phyloP scores from a whole-genome alignment of 2,113 vertebrate species.

The Galbula dea region DNA sequence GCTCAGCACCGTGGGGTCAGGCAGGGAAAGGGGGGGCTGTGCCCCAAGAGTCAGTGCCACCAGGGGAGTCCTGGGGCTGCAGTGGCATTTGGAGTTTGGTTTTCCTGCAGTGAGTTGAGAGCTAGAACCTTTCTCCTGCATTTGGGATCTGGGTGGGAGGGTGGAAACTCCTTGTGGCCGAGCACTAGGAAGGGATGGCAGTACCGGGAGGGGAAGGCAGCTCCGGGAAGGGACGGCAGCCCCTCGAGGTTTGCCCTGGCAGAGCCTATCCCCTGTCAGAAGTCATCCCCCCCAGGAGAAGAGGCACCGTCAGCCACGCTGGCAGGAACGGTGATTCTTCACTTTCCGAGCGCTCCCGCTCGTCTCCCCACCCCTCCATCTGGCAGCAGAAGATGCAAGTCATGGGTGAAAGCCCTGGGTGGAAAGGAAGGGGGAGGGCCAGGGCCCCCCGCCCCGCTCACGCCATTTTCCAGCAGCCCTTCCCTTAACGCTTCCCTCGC shows the following conservation, averaged over 20 bases:
- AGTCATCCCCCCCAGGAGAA: constrained; percentile 4
- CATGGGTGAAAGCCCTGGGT: neutral
- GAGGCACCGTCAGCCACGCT: neutral
- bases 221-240: too few species aligned
- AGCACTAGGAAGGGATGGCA: neutral
- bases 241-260: neutral
- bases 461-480: neutral
- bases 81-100: neutral
- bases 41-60: neutral
- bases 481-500: neutral
- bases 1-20: neutral
- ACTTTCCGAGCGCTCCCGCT: constrained; percentile 15
- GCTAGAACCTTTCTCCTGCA: neutral
- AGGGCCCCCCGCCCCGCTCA: neutral
- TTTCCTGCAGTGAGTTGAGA: neutral
- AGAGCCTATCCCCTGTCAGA: neutral
- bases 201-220: neutral
- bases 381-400: constrained; percentile 36
- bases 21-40: neutral
- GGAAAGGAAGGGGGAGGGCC: neutral
- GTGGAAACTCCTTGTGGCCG: neutral
- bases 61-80: neutral
- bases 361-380: constrained; percentile 27
- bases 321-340: neutral
- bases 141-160: neutral